Percentiles rank a stretch among this genome's conserved stretches.
phyloP scores from a whole-genome alignment of 1,140 invertebrate species.

The Branchinecta lynchi region DNA sequence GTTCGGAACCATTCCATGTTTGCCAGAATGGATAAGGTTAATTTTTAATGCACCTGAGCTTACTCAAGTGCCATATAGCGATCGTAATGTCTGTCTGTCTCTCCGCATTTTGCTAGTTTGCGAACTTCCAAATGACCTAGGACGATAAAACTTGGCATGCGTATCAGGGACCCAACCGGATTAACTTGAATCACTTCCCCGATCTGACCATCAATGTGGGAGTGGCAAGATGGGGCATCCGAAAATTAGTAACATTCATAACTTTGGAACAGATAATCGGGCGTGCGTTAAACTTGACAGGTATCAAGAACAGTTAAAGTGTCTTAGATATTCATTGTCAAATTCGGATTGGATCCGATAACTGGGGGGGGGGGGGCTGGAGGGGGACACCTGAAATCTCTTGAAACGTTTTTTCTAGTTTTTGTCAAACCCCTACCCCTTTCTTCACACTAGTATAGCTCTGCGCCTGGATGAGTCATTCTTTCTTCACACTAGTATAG shows the following conservation, averaged over 20 bases:
- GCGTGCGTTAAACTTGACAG: not conserved
- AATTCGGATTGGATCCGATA: too few species aligned
- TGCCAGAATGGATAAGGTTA: not conserved
- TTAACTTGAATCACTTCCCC: not conserved
- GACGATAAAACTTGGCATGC: too few species aligned
- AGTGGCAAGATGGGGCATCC: not conserved
- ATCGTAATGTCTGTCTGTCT: constrained; percentile 1
- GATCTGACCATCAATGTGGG: not conserved
- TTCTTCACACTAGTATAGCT: too few species aligned
- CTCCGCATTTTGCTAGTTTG: not conserved
- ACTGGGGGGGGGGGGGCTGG: too few species aligned
- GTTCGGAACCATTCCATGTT: too few species aligned
- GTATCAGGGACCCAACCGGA: constrained; percentile 3
- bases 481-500: too few species aligned
- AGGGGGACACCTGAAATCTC: too few species aligned
- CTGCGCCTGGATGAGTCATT: too few species aligned
- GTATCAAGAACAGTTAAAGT: too few species aligned
- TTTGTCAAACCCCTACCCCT: too few species aligned
- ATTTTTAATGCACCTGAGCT: not conserved
- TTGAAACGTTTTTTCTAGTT: too few species aligned
- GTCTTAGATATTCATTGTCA: too few species aligned
- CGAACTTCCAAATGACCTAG: not conserved
- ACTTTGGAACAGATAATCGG: constrained; percentile 1
- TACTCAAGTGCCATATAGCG: not conserved
- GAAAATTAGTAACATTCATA: not conserved